Percentiles rank a stretch among this genome's conserved stretches.
Conservation (phyloP, 1,140 invertebrate genomes). For the Zaprionus vittiger region DNA sequence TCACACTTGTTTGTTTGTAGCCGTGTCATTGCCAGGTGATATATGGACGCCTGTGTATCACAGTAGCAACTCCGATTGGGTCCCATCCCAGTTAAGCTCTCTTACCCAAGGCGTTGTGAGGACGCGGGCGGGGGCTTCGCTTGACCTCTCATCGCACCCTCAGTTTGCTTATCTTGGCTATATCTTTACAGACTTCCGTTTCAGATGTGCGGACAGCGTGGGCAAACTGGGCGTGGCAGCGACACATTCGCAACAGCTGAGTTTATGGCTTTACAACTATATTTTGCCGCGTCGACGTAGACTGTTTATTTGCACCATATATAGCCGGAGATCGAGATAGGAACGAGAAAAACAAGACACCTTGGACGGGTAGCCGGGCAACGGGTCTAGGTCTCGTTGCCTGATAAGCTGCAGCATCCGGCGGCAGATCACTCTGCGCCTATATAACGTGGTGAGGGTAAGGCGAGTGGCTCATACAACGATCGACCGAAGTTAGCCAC, state of each 20-base stretch:
- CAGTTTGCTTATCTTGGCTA: slow-evolving; percentile 20
- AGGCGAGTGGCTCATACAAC: slow-evolving; percentile 69
- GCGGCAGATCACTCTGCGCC: slow-evolving; percentile 10
- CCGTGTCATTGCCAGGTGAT: not conserved
- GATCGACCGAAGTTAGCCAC: slow-evolving; percentile 79
- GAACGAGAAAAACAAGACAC: slow-evolving; percentile 31
- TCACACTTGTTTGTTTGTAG: slow-evolving; percentile 5
- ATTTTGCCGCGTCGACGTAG: slow-evolving; percentile 56
- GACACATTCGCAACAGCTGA: slow-evolving; percentile 33
- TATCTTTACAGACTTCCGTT: slow-evolving; percentile 82
- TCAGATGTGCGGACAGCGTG: slow-evolving; percentile 59
- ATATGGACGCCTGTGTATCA: not conserved
- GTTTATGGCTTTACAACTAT: slow-evolving; percentile 76
- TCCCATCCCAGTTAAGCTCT: not conserved
- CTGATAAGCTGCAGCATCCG: slow-evolving; percentile 68
- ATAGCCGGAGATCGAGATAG: slow-evolving; percentile 41
- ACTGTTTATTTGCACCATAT: slow-evolving; percentile 67
- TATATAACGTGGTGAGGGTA: slow-evolving; percentile 56
- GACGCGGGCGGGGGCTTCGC: not conserved
- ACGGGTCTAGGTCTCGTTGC: not conserved
- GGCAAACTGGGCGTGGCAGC: slow-evolving; percentile 27
- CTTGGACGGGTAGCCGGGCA: not conserved
- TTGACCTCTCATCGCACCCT: slow-evolving; percentile 32
- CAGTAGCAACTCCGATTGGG: slow-evolving; percentile 10
- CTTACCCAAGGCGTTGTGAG: not conserved